Conservation (phyloP, 2,888 invertebrate species). For the Hipparchia semele region DNA sequence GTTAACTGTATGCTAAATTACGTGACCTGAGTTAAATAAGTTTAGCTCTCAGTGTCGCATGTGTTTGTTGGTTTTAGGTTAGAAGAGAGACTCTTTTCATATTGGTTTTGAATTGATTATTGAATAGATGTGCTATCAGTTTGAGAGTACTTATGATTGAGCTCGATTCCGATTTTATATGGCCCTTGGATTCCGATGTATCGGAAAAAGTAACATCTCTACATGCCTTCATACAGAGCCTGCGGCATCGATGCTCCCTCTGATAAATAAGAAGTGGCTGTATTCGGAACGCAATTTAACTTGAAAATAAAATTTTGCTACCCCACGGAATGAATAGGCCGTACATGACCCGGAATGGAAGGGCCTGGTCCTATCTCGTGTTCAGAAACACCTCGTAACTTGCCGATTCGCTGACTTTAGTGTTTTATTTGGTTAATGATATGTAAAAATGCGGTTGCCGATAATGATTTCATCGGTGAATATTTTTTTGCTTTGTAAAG, state of each 20-base stretch:
- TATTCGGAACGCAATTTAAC: conserved; percentile 78
- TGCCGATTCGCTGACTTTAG: conserved; percentile 66
- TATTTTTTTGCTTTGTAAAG: not conserved
- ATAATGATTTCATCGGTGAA: conserved; percentile 17
- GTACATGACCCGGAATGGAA: conserved; percentile 71
- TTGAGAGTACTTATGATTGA: not conserved
- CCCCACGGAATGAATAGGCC: conserved; percentile 68
- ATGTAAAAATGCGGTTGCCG: conserved; percentile 41
- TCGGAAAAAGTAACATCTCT: conserved; percentile 10
- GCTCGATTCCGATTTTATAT: not conserved
- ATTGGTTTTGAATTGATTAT: not conserved
- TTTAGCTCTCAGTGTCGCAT: too few species aligned
- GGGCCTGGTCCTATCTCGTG: conserved; percentile 61
- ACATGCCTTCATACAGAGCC: conserved; percentile 52
- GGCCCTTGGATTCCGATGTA: not conserved
- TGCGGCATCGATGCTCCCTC: conserved; percentile 62
- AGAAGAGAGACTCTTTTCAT: not conserved
- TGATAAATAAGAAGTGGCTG: conserved; percentile 72
- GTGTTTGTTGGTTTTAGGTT: too few species aligned
- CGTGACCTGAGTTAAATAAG: too few species aligned
- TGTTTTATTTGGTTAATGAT: conserved; percentile 66
- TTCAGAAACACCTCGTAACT: conserved; percentile 65
- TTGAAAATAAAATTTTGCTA: conserved; percentile 79
- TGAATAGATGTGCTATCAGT: not conserved
- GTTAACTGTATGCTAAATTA: too few species aligned